phyloP scores from a whole-genome alignment of 2,113 vertebrate genomes.

The Gambusia holbrooki region DNA sequence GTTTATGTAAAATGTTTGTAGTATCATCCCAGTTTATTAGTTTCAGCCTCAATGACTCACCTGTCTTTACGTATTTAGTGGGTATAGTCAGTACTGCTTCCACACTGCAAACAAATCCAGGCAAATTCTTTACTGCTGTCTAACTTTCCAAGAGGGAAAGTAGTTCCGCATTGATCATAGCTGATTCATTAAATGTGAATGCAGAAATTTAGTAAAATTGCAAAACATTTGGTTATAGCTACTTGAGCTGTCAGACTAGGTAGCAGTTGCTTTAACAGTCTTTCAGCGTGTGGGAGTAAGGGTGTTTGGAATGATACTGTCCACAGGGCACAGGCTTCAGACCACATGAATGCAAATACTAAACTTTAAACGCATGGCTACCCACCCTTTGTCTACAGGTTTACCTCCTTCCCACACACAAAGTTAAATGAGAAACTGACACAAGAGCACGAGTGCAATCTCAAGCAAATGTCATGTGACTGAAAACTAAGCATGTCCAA shows the following conservation, averaged over 20 bases:
- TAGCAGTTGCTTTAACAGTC: not conserved
- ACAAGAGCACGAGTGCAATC: constrained; percentile 19
- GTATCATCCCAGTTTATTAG: constrained; percentile 22
- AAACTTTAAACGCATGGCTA: constrained; percentile 63
- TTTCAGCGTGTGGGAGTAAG: not conserved
- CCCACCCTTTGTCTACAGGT: constrained; percentile 42
- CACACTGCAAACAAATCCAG: not conserved
- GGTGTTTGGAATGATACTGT: constrained; percentile 12
- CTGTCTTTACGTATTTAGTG: constrained; percentile 7
- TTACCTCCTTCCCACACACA: constrained; percentile 57
- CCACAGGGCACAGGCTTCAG: constrained; percentile 16
- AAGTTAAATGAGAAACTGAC: constrained; percentile 47
- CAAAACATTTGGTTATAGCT: not conserved
- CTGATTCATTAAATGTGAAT: constrained; percentile 21
- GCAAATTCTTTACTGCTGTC: constrained; percentile 30
- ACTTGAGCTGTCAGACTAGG: not conserved
- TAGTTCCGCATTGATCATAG: not conserved
- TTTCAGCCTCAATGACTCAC: constrained; percentile 40
- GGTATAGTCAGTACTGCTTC: constrained; percentile 6
- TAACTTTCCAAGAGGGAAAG: constrained; percentile 49
- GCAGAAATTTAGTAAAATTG: constrained; percentile 2
- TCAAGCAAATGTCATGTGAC: constrained; percentile 48
- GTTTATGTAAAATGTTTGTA: constrained; percentile 11
- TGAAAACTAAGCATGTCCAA: constrained; percentile 49
- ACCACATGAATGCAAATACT: constrained; percentile 63